Evolutionary conservation across 1,140 invertebrate species (phyloP).

Genomic region (Drosophila pandora): DNA sequence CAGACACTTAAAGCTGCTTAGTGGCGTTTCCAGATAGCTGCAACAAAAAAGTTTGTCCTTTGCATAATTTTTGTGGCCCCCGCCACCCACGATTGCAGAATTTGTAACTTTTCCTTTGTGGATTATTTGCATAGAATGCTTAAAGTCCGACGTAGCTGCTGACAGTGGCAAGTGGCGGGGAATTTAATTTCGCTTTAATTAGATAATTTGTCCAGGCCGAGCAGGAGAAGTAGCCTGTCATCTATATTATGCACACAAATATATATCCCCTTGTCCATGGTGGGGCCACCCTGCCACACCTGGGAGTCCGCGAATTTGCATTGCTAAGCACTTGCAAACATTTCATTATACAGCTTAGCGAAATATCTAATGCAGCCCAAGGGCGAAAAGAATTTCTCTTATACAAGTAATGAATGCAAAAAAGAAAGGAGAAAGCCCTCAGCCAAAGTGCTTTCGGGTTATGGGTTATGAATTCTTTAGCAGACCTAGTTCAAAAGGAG

Average conservation of each 20-base stretch:
- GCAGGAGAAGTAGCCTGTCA: slow-evolving; percentile 14
- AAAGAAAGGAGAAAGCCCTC: slow-evolving; percentile 2
- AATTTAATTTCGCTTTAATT: slow-evolving; percentile 62
- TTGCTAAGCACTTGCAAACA: slow-evolving; percentile 78
- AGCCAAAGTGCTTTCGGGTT: slow-evolving; percentile 14
- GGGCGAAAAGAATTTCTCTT: slow-evolving; percentile 10
- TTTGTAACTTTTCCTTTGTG: slow-evolving; percentile 46
- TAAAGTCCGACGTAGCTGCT: slow-evolving; percentile 54
- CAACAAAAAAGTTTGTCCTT: slow-evolving; percentile 61
- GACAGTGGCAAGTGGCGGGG: slow-evolving; percentile 46
- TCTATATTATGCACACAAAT: neutral
- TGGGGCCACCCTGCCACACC: slow-evolving; percentile 23
- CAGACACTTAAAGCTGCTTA: slow-evolving; percentile 80
- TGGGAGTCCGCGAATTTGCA: slow-evolving; percentile 63
- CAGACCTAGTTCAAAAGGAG: slow-evolving; percentile 7
- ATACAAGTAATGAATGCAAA: slow-evolving; percentile 12
- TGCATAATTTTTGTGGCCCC: slow-evolving; percentile 25
- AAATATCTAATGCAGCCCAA: slow-evolving; percentile 55
- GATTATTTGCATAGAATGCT: slow-evolving; percentile 64
- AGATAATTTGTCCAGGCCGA: slow-evolving; percentile 60
- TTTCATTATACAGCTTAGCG: slow-evolving; percentile 72
- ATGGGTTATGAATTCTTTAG: slow-evolving; percentile 14
- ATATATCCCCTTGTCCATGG: neutral
- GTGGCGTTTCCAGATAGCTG: slow-evolving; percentile 53
- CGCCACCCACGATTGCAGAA: slow-evolving; percentile 13